Evolutionary conservation across 2,888 invertebrate species (phyloP).

Genomic region (Cryptocephalus moraei): DNA sequence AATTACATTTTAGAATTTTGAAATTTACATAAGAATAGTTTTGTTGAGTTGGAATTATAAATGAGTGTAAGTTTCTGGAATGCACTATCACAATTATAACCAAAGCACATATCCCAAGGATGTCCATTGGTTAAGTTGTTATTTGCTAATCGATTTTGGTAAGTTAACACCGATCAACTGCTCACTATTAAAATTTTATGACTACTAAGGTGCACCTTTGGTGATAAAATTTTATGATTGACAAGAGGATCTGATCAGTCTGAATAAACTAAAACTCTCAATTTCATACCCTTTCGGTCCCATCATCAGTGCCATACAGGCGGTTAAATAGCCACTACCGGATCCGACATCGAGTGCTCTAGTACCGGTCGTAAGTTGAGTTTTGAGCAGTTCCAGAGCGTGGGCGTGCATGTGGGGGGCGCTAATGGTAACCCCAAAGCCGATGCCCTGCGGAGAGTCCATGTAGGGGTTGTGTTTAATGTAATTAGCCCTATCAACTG

Average conservation of each 20-base stretch:
- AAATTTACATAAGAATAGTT: too few relatives aligned
- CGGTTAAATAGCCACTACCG: constrained; percentile 87
- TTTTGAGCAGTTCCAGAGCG: constrained; percentile 75
- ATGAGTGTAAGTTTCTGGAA: too few relatives aligned
- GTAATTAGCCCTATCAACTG: constrained; percentile 78
- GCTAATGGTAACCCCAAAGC: constrained; percentile 89
- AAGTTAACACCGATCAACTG: too few relatives aligned
- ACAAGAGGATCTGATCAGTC: background rate
- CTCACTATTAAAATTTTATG: too few relatives aligned
- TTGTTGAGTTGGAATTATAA: too few relatives aligned
- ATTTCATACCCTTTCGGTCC: constrained; percentile 50
- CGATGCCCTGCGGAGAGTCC: constrained; percentile 89
- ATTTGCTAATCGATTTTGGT: too few relatives aligned
- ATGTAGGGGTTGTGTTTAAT: constrained; percentile 68
- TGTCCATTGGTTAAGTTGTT: too few relatives aligned
- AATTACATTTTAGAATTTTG: too few relatives aligned
- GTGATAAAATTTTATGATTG: too few relatives aligned
- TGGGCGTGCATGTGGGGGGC: constrained; percentile 97
- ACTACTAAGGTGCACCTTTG: too few relatives aligned
- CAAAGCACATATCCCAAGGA: too few relatives aligned
- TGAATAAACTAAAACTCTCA: background rate
- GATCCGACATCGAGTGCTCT: constrained; percentile 86
- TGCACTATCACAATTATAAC: too few relatives aligned
- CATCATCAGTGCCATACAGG: constrained; percentile 81
- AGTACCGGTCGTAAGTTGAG: constrained; percentile 65